A percentile compares a stretch with the other conserved stretches of the same genome.
These are phyloP conservation scores for Drosophila barbarae DNA, from an alignment of 2,888 invertebrate species.

Conservation along the genomic window DNA sequence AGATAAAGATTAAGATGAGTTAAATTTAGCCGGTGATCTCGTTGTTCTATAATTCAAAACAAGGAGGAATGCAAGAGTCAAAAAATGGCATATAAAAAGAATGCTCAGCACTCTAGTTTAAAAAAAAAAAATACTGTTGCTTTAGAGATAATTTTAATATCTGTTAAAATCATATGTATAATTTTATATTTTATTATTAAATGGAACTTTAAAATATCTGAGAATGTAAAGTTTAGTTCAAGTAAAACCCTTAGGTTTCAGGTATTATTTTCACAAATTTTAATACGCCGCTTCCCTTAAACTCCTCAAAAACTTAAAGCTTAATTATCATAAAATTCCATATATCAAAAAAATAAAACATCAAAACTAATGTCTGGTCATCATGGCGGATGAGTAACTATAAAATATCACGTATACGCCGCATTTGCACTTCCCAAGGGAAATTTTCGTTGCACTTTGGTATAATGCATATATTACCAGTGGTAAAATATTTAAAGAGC, in stretches of 20 bases:
- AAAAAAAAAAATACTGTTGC: neutral
- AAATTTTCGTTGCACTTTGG: conserved; percentile 27
- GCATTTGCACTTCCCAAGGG: conserved; percentile 2
- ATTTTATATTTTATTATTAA: too few species aligned
- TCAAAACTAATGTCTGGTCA: conserved; percentile 1
- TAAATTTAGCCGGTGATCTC: conserved; percentile 50
- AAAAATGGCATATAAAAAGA: too few species aligned
- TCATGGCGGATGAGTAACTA: conserved; percentile 13
- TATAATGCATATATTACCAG: conserved; percentile 11
- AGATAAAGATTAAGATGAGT: conserved; percentile 38
- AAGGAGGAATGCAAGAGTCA: neutral
- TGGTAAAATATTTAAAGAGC: conserved; percentile 50
- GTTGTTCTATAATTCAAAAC: conserved; percentile 11
- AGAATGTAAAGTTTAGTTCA: neutral
- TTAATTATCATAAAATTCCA: neutral
- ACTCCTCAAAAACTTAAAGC: neutral
- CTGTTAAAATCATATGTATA: too few species aligned
- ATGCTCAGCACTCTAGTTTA: neutral
- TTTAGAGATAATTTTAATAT: too few species aligned
- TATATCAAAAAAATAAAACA: neutral
- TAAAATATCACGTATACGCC: conserved; percentile 57
- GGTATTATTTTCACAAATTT: too few species aligned
- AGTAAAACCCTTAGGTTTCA: neutral
- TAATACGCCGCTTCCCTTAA: neutral
- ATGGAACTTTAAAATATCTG: neutral